Evolutionary conservation across 1,140 invertebrate species (phyloP).

Genomic region (Delia radicum): DNA sequence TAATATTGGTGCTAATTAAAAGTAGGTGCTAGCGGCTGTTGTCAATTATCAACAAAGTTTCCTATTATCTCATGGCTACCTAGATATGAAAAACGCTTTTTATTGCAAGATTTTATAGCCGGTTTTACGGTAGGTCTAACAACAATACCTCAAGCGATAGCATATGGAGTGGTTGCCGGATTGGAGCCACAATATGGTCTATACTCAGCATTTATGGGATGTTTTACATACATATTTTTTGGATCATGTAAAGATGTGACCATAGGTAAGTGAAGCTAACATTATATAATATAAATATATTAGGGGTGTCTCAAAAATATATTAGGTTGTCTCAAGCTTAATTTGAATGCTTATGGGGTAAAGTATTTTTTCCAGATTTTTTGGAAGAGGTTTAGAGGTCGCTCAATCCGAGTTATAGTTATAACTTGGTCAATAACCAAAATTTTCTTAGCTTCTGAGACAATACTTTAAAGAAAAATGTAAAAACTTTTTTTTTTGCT

Average conservation of each 20-base stretch:
- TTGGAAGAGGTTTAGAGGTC: no score
- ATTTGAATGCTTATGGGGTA: no score
- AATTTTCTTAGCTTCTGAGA: no score
- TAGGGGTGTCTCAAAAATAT: no score
- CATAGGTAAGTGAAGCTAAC: conserved; percentile 56
- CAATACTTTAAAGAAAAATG: no score
- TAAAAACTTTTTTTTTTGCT: no score
- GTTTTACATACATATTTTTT: conserved; percentile 82
- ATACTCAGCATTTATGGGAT: conserved; percentile 83
- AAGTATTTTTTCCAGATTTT: no score
- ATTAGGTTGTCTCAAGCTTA: no score
- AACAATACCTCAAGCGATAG: conserved; percentile 82
- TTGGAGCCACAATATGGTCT: conserved; percentile 60
- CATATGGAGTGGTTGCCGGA: conserved; percentile 78
- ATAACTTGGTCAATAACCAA: no score
- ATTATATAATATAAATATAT: no score
- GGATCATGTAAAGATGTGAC: conserved; percentile 87
- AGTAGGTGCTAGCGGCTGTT: conserved; percentile 39
- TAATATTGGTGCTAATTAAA: conserved; percentile 35
- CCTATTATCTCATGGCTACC: conserved; percentile 69
- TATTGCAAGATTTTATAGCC: conserved; percentile 62
- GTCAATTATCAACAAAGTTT: conserved; percentile 57
- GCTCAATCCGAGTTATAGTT: no score
- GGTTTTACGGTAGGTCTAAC: conserved; percentile 83
- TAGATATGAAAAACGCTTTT: conserved; percentile 58